phyloP scores from a whole-genome alignment of 1,140 invertebrate genomes.

The Harpegnathos saltator region DNA sequence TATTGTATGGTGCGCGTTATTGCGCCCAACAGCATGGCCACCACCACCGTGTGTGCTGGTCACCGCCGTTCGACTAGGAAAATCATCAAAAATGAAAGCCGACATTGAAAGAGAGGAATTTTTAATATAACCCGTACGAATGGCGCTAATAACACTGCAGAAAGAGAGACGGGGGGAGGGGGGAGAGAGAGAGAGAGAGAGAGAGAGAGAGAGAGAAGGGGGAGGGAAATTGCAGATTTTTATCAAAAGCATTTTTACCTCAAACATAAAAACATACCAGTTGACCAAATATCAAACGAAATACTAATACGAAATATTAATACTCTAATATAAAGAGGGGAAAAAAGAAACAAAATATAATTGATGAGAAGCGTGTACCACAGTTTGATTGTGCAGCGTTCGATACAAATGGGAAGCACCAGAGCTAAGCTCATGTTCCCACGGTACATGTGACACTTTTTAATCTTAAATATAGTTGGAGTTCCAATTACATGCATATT shows the following conservation, averaged over 20 bases:
- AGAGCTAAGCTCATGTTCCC: not conserved
- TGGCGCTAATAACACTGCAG: not conserved
- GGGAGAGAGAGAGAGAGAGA: not conserved
- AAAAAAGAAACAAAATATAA: not conserved
- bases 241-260: not conserved
- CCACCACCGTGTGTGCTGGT: no score
- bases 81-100: constrained; percentile 43
- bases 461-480: constrained; percentile 41
- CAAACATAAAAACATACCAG: not conserved
- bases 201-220: no score
- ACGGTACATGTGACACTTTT: not conserved
- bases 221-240: not conserved
- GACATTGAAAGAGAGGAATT: constrained; percentile 17
- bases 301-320: no score
- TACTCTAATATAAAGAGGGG: not conserved
- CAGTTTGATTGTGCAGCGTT: not conserved
- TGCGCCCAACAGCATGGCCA: constrained; percentile 26
- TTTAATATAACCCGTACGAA: constrained; percentile 9
- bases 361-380: not conserved
- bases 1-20: constrained; percentile 39
- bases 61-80: not conserved
- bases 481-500: constrained; percentile 34
- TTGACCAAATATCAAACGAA: not conserved
- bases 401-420: not conserved
- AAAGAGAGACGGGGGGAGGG: not conserved